Conservation (phyloP, 2,113 vertebrate species). For the Oreotragus oreotragus region DNA sequence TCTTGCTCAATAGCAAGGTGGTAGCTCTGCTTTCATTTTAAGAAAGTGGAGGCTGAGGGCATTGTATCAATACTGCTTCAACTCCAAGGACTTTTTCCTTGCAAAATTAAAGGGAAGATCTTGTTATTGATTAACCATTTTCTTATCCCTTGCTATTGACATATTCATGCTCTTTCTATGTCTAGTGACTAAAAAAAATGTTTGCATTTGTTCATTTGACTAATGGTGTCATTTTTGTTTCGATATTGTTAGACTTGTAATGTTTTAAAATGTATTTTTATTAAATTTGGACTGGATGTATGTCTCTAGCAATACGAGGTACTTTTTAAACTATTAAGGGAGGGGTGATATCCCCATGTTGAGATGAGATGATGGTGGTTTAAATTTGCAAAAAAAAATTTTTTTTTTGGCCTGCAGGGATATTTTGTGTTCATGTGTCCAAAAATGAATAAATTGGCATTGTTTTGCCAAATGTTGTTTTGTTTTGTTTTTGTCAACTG, state of each 20-base stretch:
- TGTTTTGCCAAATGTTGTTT: slow-evolving; percentile 88
- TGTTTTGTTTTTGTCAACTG: slow-evolving; percentile 71
- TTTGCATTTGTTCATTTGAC: slow-evolving; percentile 91
- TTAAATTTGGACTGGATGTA: slow-evolving; percentile 87
- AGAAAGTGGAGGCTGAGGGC: slow-evolving; percentile 77
- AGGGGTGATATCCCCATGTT: slow-evolving; percentile 78
- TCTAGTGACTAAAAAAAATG: slow-evolving; percentile 86
- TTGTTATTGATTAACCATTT: slow-evolving; percentile 76
- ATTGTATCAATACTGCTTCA: slow-evolving; percentile 78
- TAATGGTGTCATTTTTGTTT: slow-evolving; percentile 85
- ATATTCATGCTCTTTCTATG: slow-evolving; percentile 82
- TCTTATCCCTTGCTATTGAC: slow-evolving; percentile 83
- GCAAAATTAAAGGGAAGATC: slow-evolving; percentile 76
- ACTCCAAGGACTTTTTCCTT: slow-evolving; percentile 78
- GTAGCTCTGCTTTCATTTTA: slow-evolving; percentile 82
- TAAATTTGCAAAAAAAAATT: slow-evolving; percentile 86
- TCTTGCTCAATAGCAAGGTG: slow-evolving; percentile 80
- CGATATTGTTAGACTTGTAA: slow-evolving; percentile 88
- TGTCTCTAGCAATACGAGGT: slow-evolving; percentile 94
- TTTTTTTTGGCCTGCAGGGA: slow-evolving; percentile 97
- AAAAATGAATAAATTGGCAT: slow-evolving; percentile 94
- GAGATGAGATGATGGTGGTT: slow-evolving; percentile 83
- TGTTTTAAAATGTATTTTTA: slow-evolving; percentile 86
- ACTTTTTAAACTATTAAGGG: slow-evolving; percentile 84
- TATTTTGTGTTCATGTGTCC: slow-evolving; percentile 96